These are phyloP conservation scores for Semibalanus balanoides DNA, from an alignment of 1,140 invertebrate genomes.

Conservation along the genomic window DNA sequence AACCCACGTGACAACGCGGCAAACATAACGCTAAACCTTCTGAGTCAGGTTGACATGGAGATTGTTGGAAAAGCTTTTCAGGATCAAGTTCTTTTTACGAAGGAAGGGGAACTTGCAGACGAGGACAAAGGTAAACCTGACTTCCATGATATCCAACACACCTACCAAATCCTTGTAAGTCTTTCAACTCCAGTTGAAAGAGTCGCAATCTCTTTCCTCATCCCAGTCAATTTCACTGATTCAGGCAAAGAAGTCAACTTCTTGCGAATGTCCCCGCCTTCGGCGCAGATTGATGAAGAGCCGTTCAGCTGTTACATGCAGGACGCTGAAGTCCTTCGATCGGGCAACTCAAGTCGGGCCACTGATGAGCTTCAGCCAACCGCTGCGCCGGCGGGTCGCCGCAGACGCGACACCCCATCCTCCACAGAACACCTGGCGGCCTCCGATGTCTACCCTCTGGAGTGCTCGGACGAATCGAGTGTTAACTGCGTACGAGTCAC, in stretches of 20 bases:
- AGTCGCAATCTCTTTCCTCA: not conserved
- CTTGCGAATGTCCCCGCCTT: not conserved
- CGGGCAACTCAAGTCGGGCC: too few relatives aligned
- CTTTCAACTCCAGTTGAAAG: not conserved
- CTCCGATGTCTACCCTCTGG: not conserved
- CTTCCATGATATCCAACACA: not conserved
- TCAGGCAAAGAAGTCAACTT: not conserved
- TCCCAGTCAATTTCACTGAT: not conserved
- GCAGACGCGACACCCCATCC: too few relatives aligned
- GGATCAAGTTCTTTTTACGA: not conserved
- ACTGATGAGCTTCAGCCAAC: too few relatives aligned
- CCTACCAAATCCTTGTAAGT: not conserved
- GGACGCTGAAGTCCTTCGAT: not conserved
- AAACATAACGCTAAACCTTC: not conserved
- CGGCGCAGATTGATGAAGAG: not conserved
- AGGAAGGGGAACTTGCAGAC: not conserved
- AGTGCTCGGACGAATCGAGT: not conserved
- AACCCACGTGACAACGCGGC: not conserved
- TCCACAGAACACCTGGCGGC: too few relatives aligned
- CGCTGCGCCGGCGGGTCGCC: too few relatives aligned
- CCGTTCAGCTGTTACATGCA: not conserved
- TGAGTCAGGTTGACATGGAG: not conserved
- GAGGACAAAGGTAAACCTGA: not conserved
- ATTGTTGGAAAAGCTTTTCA: not conserved
- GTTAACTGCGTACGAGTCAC: not conserved